These are phyloP conservation scores for Lasioglossum albipes DNA, from an alignment of 1,140 invertebrate genomes.

Conservation along the genomic window DNA sequence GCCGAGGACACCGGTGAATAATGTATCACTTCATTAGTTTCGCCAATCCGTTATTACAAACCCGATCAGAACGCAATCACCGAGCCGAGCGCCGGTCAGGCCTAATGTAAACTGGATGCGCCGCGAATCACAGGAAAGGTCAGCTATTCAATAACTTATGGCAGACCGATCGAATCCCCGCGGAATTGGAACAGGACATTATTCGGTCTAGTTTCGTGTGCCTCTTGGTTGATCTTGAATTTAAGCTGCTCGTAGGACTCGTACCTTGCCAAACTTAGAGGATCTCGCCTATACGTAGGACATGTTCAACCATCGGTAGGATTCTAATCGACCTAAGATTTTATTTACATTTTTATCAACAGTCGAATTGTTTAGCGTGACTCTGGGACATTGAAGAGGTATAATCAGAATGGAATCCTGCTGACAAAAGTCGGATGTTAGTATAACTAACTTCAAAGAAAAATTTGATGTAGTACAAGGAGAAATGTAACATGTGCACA, in stretches of 20 bases:
- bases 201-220: slow-evolving; percentile 35
- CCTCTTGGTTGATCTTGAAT: background rate
- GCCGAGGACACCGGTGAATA: slow-evolving; percentile 50
- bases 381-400: no score
- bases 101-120: slow-evolving; percentile 29
- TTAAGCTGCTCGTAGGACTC: background rate
- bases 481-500: no score
- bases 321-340: no score
- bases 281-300: no score
- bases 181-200: slow-evolving; percentile 43
- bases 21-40: slow-evolving; percentile 60
- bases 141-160: slow-evolving; percentile 62
- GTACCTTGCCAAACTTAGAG: background rate
- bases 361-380: no score
- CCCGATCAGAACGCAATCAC: slow-evolving; percentile 37
- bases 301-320: no score
- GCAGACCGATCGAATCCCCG: slow-evolving; percentile 59
- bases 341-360: no score
- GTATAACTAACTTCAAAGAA: no score
- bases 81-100: background rate
- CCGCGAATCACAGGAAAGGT: slow-evolving; percentile 51
- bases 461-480: no score
- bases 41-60: slow-evolving; percentile 40
- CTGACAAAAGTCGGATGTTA: no score
- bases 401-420: no score